phyloP scores from a whole-genome alignment of 37 sponge, comb jelly and placozoan species.

The Aplysina aerophoba region DNA sequence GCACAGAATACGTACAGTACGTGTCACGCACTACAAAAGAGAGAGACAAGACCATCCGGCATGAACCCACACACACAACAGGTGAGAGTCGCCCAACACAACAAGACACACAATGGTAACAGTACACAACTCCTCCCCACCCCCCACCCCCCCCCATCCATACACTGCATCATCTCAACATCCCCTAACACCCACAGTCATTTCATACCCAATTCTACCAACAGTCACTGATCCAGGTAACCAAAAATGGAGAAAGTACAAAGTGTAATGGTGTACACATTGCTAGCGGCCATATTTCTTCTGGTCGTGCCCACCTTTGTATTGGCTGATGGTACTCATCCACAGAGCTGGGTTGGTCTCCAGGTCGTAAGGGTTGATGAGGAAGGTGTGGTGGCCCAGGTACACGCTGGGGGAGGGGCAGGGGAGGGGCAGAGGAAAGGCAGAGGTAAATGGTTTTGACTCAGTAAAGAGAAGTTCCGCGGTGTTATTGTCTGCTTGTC shows the following conservation, averaged over 20 bases:
- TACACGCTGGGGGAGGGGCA: slow-evolving; percentile 71
- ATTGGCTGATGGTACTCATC: slow-evolving; percentile 74
- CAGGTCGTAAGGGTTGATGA: slow-evolving; percentile 84
- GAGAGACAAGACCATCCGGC: neutral
- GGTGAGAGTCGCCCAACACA: neutral
- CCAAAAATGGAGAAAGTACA: no score
- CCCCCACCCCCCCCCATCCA: no score
- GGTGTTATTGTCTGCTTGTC: no score
- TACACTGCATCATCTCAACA: no score
- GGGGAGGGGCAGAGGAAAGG: neutral
- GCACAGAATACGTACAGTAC: slow-evolving; percentile 85
- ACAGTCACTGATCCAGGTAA: no score
- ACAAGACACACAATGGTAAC: neutral
- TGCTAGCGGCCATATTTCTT: neutral
- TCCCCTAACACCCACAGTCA: no score
- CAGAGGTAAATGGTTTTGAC: no score
- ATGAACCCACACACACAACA: neutral
- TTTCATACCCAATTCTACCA: no score
- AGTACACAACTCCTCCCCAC: no score
- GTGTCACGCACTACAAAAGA: slow-evolving; percentile 80
- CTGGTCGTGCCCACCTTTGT: slow-evolving; percentile 70
- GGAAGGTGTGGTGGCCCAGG: slow-evolving; percentile 88
- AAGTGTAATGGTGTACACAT: no score
- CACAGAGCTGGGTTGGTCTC: slow-evolving; percentile 87
- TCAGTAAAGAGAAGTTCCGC: no score